phyloP scores from a whole-genome alignment of 2,888 invertebrate species.

The Parnassius mnemosyne region DNA sequence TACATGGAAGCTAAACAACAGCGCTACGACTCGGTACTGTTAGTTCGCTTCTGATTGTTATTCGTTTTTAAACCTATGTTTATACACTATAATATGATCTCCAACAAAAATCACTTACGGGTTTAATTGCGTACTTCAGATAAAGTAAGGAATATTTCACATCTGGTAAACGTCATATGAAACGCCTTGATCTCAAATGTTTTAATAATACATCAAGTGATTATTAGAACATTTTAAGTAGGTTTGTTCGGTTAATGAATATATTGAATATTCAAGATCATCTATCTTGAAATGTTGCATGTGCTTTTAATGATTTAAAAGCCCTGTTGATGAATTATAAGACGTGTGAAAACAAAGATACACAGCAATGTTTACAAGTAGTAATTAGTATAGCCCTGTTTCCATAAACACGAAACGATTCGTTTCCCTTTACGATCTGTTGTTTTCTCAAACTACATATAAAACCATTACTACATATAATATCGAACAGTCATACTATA shows the following conservation, averaged over 20 bases:
- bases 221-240: slow-evolving; percentile 1
- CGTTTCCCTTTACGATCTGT: no score
- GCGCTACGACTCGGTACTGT: no score
- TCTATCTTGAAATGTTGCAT: no score
- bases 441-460: not conserved
- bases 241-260: not conserved
- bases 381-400: no score
- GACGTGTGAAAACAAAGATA: no score
- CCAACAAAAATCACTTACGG: not conserved
- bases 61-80: no score
- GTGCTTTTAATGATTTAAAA: no score
- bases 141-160: slow-evolving; percentile 5
- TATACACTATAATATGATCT: not conserved
- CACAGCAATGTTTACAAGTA: no score
- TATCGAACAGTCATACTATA: not conserved
- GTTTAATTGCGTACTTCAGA: slow-evolving; percentile 21
- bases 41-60: no score
- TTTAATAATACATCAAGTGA: slow-evolving; percentile 17
- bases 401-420: no score
- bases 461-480: not conserved
- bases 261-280: no score
- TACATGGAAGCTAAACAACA: not conserved
- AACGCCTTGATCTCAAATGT: slow-evolving; percentile 16
- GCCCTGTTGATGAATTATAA: no score
- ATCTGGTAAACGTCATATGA: slow-evolving; percentile 17